phyloP scores from a whole-genome alignment of 2,113 vertebrate species.

The Sakesphorus luctuosus region DNA sequence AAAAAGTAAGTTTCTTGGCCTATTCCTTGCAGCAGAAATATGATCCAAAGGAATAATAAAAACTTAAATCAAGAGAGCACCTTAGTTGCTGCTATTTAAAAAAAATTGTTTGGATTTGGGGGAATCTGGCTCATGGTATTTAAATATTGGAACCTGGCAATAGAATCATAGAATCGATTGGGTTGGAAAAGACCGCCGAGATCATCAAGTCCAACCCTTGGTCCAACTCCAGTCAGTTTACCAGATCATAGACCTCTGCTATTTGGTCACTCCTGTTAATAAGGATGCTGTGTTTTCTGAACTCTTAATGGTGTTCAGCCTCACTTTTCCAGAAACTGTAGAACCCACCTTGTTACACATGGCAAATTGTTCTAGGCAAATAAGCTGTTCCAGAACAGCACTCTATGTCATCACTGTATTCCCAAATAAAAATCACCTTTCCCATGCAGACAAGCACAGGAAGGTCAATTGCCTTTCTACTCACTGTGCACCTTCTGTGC shows the following conservation, averaged over 20 bases:
- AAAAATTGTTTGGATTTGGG: not conserved
- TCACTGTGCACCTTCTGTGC: not conserved
- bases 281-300: too few relatives aligned
- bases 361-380: not conserved
- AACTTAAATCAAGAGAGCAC: not conserved
- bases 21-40: not conserved
- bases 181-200: too few relatives aligned
- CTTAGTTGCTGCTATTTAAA: not conserved
- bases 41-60: not conserved
- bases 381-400: not conserved
- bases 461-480: not conserved
- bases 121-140: not conserved
- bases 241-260: too few relatives aligned
- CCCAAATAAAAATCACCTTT: not conserved
- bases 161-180: too few relatives aligned
- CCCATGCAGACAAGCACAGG: not conserved
- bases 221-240: too few relatives aligned
- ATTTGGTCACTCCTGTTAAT: too few relatives aligned
- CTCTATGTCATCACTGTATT: not conserved
- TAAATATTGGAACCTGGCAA: not conserved
- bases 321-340: too few relatives aligned
- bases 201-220: too few relatives aligned
- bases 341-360: too few relatives aligned
- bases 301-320: too few relatives aligned
- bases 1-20: not conserved